phyloP scores from a whole-genome alignment of 2,797 vertebrate genomes.

The Phyllotis vaccarum region DNA sequence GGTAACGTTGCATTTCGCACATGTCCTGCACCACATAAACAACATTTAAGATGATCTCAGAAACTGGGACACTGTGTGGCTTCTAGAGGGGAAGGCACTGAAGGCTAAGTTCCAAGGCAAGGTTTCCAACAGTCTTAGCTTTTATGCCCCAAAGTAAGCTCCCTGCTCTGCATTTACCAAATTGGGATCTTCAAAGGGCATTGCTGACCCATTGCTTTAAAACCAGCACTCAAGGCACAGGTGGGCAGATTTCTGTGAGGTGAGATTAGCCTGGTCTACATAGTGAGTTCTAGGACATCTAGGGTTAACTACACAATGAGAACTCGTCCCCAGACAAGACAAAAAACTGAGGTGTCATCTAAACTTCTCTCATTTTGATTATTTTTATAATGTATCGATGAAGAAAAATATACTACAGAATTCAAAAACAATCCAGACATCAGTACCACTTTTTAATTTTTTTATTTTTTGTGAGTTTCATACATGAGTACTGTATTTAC shows the following conservation, averaged over 20 bases:
- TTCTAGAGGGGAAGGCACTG: not conserved
- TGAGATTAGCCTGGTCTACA: not conserved
- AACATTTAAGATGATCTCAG: not conserved
- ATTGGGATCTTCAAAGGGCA: not conserved
- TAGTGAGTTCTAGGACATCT: not conserved
- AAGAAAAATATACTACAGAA: not conserved
- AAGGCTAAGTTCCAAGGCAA: not conserved
- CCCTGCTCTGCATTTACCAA: not conserved
- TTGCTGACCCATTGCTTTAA: not conserved
- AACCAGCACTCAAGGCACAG: not conserved
- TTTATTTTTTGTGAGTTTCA: not conserved
- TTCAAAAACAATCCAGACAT: not conserved
- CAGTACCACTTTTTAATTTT: not conserved
- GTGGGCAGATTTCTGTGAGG: not conserved
- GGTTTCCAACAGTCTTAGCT: not conserved
- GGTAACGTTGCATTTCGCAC: rapidly evolving
- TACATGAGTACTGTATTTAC: not conserved
- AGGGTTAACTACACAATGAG: not conserved
- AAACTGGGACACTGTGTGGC: rapidly evolving
- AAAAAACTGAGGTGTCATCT: not conserved
- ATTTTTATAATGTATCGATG: not conserved
- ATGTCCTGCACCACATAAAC: not conserved
- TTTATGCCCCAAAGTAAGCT: not conserved
- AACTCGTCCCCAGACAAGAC: not conserved
- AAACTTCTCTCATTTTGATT: not conserved